phyloP scores from a whole-genome alignment of 2,797 vertebrate species.

The Brachymystax lenok region DNA sequence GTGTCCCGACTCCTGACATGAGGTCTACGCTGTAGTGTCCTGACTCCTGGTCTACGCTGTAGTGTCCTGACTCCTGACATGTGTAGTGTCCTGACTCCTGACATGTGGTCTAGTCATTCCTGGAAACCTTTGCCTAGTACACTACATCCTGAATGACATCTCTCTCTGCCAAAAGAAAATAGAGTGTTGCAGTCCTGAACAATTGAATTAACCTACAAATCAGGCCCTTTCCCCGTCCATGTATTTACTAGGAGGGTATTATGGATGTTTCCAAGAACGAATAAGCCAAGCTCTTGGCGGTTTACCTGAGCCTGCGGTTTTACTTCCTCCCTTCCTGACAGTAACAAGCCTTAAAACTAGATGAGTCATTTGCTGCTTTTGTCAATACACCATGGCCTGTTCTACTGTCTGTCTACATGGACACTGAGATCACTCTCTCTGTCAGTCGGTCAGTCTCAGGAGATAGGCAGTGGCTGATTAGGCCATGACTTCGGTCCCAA shows the following conservation, averaged over 20 bases:
- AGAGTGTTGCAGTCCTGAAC: conserved; percentile 40
- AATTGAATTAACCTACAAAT: conserved; percentile 59
- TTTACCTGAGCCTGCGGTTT: neutral
- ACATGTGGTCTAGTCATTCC: neutral
- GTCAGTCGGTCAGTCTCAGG: conserved; percentile 5
- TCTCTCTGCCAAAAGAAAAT: conserved; percentile 33
- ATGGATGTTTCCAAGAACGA: conserved; percentile 8
- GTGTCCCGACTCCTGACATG: too few species aligned
- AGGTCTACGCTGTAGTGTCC: too few species aligned
- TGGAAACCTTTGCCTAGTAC: neutral
- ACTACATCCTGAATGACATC: neutral
- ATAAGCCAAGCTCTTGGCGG: neutral
- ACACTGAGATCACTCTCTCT: neutral
- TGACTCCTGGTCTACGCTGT: too few species aligned
- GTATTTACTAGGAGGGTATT: conserved; percentile 26
- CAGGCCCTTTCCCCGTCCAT: conserved; percentile 2
- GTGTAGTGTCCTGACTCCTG: too few species aligned
- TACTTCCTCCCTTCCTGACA: neutral
- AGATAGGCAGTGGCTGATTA: conserved; percentile 49
- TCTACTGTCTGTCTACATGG: neutral
- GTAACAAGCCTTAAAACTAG: conserved; percentile 36
- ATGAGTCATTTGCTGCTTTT: neutral
- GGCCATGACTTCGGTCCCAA: neutral
- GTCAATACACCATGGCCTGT: neutral
- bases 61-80: too few species aligned